These are phyloP conservation scores for Ganaspis sp. DNA, from an alignment of 1,140 invertebrate genomes.

Conservation along the genomic window DNA sequence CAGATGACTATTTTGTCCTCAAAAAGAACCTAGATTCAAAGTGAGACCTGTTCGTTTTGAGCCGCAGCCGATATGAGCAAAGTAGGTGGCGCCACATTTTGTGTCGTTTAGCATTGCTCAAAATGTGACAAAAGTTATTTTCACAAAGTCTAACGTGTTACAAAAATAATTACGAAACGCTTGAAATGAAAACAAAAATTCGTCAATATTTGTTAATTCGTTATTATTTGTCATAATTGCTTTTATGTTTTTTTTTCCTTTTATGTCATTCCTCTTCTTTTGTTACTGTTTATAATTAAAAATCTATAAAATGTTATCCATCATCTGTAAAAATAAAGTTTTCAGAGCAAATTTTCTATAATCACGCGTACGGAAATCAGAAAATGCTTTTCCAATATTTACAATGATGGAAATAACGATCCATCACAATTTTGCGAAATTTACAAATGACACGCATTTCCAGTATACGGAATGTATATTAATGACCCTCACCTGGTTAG, in stretches of 20 bases:
- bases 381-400: conserved; percentile 35
- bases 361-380: conserved; percentile 32
- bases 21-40: no score
- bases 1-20: neutral
- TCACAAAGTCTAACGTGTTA: no score
- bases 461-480: conserved; percentile 61
- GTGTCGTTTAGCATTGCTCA: no score
- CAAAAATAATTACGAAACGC: no score
- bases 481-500: conserved; percentile 55
- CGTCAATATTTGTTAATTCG: no score
- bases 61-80: no score
- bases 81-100: no score
- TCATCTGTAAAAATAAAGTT: conserved; percentile 35
- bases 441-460: conserved; percentile 50
- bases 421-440: conserved; percentile 51
- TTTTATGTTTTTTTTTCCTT: neutral
- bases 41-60: no score
- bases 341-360: conserved; percentile 32
- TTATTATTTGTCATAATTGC: neutral
- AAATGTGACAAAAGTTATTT: no score
- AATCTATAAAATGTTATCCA: conserved; percentile 40
- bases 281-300: conserved; percentile 19
- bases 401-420: conserved; percentile 38
- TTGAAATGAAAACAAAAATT: no score
- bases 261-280: neutral